Conservation (phyloP, 2,888 invertebrate genomes). For the Eumerus sabulonum region DNA sequence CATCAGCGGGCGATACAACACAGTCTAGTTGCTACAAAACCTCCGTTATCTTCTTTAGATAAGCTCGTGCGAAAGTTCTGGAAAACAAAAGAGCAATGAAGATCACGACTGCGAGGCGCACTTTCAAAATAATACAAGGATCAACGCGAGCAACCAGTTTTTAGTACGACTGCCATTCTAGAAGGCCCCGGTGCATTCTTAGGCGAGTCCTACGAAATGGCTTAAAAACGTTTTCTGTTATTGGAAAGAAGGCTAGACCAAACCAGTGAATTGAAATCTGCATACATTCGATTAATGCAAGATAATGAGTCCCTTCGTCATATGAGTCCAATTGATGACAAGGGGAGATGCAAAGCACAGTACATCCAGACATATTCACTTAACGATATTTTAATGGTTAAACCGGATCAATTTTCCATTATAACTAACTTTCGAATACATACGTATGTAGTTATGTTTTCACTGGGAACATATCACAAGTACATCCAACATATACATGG, state of each 20-base stretch:
- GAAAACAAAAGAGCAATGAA: conserved; percentile 17
- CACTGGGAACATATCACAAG: not conserved
- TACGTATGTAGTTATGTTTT: not conserved
- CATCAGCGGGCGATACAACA: not conserved
- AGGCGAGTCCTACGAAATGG: not conserved
- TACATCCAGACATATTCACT: conserved; percentile 5
- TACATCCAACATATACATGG: not conserved
- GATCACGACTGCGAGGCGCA: conserved; percentile 22
- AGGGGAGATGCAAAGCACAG: not conserved
- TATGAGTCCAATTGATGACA: not conserved
- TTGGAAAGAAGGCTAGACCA: not conserved
- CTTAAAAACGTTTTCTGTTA: no score
- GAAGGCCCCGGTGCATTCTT: not conserved
- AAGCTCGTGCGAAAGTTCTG: conserved; percentile 17
- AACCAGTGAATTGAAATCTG: no score
- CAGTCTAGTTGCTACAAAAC: not conserved
- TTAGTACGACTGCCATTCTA: conserved; percentile 8
- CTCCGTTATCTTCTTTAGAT: no score
- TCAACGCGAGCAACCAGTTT: not conserved
- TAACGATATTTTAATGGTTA: conserved; percentile 15
- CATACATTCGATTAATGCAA: not conserved
- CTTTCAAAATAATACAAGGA: conserved; percentile 2
- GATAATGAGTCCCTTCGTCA: not conserved
- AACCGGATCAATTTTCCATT: conserved; percentile 16
- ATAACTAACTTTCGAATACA: not conserved